Evolutionary conservation across 2,888 invertebrate species (phyloP), one percentile per base, ranked within the genome.

Genomic region (Acleris laterana): DNA sequence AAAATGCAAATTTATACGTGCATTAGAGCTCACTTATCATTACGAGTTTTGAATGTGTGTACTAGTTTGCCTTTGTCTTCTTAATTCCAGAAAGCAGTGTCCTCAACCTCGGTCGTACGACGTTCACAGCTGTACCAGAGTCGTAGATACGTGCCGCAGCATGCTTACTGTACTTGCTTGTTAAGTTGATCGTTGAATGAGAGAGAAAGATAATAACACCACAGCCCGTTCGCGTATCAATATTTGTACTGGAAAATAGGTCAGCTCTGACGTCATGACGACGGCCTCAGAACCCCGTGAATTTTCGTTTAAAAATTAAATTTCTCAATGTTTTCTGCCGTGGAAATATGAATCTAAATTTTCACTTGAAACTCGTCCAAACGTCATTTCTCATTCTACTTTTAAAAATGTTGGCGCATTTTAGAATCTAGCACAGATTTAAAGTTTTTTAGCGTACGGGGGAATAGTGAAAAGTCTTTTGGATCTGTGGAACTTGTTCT

Each of bases 291-390:
- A 44, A 46, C n/a, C n/a, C 7, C 57, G 11, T 56, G 9, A 25
- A 46, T 11, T 6, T 17, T 16, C 22, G 13, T 53, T n/a, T 13
- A 19, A 58, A 63, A 59, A 38, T 50, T 11, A 48, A 32, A 61
- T 57, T 60, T 60, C 55, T 44, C 55, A 50, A 32, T 42, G 55
- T 61, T 59, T 38, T 16, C 38, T 25, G 56, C 50, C 63, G 44
- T n/a, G 38, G 38, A 38, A 38, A 38, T 13, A 13, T 32, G 11
- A 20, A 66, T 66, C 56, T 60, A 42, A 60, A 66, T 66, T 61
- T 51, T 13, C 50, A 66, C 46, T 66, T 61, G 46, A 61, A 66
- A 51, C 46, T 44, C 44, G 44, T 32, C 56, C 46, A 52, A 48
- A 32, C 9, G 28, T 44, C 13, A 51, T 66, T 57, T 66, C 51